Evolutionary conservation across 2,888 invertebrate genomes (phyloP).

Genomic region (Zaprionus obscuricornis): DNA sequence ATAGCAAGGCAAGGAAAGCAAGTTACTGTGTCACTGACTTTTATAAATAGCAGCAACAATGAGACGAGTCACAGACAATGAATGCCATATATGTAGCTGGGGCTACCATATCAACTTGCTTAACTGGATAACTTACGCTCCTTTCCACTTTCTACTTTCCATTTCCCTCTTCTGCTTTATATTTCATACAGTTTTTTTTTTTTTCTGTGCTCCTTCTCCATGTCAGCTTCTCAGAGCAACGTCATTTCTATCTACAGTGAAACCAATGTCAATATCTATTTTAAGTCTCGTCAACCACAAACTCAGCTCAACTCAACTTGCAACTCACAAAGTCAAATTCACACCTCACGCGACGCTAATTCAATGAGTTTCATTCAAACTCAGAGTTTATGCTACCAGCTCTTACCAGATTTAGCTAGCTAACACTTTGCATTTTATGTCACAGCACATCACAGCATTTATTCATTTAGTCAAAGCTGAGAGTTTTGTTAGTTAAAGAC

Average conservation of each 20-base stretch:
- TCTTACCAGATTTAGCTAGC: constrained; percentile 14
- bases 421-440: constrained; percentile 1
- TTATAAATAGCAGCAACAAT: constrained; percentile 74
- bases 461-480: not conserved
- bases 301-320: too few relatives aligned
- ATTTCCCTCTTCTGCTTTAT: not conserved
- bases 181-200: not conserved
- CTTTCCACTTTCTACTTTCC: not conserved
- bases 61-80: constrained; percentile 57
- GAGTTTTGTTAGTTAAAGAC: constrained; percentile 4
- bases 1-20: constrained; percentile 42
- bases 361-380: constrained; percentile 42
- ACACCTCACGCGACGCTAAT: constrained; percentile 54
- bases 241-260: too few relatives aligned
- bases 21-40: constrained; percentile 77
- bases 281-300: constrained; percentile 31
- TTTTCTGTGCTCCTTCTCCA: not conserved
- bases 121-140: constrained; percentile 9
- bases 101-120: constrained; percentile 37
- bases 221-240: constrained; percentile 1
- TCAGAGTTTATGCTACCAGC: constrained; percentile 1
- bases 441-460: too few relatives aligned
- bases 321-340: constrained; percentile 49
- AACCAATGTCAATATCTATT: constrained; percentile 63
- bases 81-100: constrained; percentile 39